A percentile compares a stretch with the other conserved stretches of the same genome.
Evolutionary conservation across 92 coral and sea anemone genomes (phyloP).

Genomic region (Micromussa lordhowensis): DNA sequence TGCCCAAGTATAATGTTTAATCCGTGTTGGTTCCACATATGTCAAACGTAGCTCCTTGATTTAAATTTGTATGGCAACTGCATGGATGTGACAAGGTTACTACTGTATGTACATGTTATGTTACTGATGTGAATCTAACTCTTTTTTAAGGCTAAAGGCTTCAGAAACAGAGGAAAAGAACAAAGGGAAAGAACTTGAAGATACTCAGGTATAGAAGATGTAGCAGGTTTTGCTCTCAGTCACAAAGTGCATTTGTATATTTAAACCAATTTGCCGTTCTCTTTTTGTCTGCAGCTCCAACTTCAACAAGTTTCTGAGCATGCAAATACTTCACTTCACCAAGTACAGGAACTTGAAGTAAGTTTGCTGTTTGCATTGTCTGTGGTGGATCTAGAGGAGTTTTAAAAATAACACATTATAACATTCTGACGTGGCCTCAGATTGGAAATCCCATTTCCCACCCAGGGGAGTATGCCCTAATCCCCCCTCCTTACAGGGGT

Average conservation of each 20-base stretch:
- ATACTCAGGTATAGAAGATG: slow-evolving; percentile 71
- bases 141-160: slow-evolving; percentile 75
- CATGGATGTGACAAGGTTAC: neutral
- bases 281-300: slow-evolving; percentile 67
- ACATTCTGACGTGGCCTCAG: too few relatives aligned
- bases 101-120: neutral
- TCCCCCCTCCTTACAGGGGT: too few relatives aligned
- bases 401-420: too few relatives aligned
- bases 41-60: too few relatives aligned
- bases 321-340: slow-evolving; percentile 90
- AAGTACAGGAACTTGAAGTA: slow-evolving; percentile 94
- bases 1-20: too few relatives aligned
- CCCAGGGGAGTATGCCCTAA: too few relatives aligned
- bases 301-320: slow-evolving; percentile 95
- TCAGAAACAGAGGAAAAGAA: slow-evolving; percentile 87
- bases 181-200: slow-evolving; percentile 90
- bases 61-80: neutral
- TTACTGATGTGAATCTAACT: neutral
- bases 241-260: neutral
- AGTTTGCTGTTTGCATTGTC: neutral
- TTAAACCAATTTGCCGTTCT: neutral
- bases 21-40: too few relatives aligned
- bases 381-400: too few relatives aligned
- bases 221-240: neutral
- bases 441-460: too few relatives aligned